Evolutionary conservation across 64 coral and sea anemone genomes (phyloP), one percentile per base, ranked within the genome.

Genomic region (Pachyseris speciosa): DNA sequence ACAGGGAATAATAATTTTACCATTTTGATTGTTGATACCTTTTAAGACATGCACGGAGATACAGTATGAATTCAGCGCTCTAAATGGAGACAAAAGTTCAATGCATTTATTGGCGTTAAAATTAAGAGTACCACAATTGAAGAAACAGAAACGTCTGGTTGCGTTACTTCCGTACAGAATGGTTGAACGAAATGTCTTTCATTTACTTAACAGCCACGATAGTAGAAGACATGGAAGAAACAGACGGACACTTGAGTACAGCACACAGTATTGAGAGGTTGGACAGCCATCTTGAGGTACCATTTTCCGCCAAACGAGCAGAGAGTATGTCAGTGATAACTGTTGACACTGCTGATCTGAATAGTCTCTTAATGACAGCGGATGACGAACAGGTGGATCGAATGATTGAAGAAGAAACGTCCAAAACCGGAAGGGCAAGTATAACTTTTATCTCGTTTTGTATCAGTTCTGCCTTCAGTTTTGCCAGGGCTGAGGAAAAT

Each of bases 381-480:
- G 87, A 91, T 30, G 81, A 95, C 0, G 84, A 88, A 37, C 47
- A 81, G 69, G 78, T 80, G 11, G 88, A 95, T 72, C 75, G 59
- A 41, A 91, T 95, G 64, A 95, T 95, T 29, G 88, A 65, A 17
- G 94, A 95, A 22, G 94, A 95, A 51, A 91, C 52, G 37, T 88
- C 94, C 7, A 74, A 79, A 67, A 91, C 80, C 32, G 94, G 94
- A 81, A 87, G 81, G 70, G 94, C 91, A 45, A 86, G 87, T 75
- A 13, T 1, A 5, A 25, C 27, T 3, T 24, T 7, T 4, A 45
- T 45, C 11, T 4, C 4, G 4, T 4, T 6, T 45, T 6, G 4
- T 6, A 45, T 4, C 43, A 45, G 17, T 61, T 4, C 4, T 25
- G 4, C 58, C 1, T 16, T 61, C 27, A 6, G 20, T 61, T 25